Evolutionary conservation across 2,888 invertebrate genomes (phyloP).

Genomic region (Drosophila greeni): DNA sequence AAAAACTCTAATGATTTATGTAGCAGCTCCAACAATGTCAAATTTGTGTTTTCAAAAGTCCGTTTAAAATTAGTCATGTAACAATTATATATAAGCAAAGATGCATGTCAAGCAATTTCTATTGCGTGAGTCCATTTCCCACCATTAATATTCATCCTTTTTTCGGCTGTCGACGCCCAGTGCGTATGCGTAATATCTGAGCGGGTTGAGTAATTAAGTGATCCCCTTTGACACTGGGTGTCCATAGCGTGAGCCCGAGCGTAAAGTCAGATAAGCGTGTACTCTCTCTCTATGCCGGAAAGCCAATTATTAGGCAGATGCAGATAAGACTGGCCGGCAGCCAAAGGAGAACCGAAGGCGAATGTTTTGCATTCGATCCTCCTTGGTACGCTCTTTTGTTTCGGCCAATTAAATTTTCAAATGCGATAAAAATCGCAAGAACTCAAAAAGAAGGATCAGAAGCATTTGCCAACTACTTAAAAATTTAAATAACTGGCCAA

Average conservation of each 20-base stretch:
- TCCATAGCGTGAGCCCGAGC: slow-evolving; percentile 19
- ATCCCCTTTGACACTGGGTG: slow-evolving; percentile 24
- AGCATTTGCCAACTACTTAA: slow-evolving; percentile 50
- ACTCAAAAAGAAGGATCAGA: slow-evolving; percentile 36
- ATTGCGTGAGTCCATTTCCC: slow-evolving; percentile 18
- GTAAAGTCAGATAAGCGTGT: slow-evolving; percentile 9
- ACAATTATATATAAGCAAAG: too few species aligned
- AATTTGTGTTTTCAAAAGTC: neutral
- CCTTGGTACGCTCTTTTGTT: slow-evolving; percentile 31
- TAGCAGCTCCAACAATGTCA: neutral
- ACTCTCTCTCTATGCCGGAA: slow-evolving; percentile 15
- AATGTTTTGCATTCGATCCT: slow-evolving; percentile 57
- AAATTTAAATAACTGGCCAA: slow-evolving; percentile 33
- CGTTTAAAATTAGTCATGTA: neutral
- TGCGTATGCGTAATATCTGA: slow-evolving; percentile 48
- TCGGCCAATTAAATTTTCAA: slow-evolving; percentile 61
- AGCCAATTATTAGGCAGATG: slow-evolving; percentile 39
- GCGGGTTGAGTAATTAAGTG: slow-evolving; percentile 57
- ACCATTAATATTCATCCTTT: slow-evolving; percentile 24
- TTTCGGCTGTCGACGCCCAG: slow-evolving; percentile 23
- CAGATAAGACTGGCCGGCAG: slow-evolving; percentile 26
- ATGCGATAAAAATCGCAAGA: slow-evolving; percentile 59
- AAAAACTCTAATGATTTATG: too few species aligned
- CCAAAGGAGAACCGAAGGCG: slow-evolving; percentile 14
- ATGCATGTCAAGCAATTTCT: too few species aligned